Conservation (phyloP, 2,888 invertebrate species). For the Cataglyphis livida region DNA sequence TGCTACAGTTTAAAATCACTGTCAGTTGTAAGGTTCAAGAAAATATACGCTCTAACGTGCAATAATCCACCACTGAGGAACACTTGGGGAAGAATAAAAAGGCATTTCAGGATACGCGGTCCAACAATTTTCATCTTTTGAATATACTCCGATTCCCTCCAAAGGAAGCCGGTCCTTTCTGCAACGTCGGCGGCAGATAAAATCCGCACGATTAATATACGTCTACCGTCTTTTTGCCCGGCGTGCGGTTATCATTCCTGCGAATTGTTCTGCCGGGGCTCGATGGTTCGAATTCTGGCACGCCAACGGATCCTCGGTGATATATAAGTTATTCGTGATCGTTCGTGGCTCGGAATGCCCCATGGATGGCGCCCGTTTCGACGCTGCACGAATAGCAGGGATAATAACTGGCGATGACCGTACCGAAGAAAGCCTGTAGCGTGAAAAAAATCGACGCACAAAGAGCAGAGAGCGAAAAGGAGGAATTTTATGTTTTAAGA, state of each 20-base stretch:
- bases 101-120: conserved; percentile 15
- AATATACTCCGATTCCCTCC: conserved; percentile 43
- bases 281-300: conserved; percentile 48
- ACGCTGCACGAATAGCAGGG: conserved; percentile 14
- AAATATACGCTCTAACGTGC: neutral
- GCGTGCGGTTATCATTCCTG: conserved; percentile 51
- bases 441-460: neutral
- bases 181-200: conserved; percentile 73
- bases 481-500: conserved; percentile 17
- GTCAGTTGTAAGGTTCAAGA: neutral
- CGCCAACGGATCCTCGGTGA: conserved; percentile 33
- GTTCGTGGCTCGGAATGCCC: conserved; percentile 25
- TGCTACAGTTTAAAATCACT: neutral
- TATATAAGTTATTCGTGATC: conserved; percentile 49
- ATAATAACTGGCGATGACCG: conserved; percentile 28
- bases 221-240: conserved; percentile 52
- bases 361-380: neutral
- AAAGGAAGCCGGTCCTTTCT: conserved; percentile 40
- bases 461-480: neutral
- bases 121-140: conserved; percentile 49
- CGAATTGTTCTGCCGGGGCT: conserved; percentile 46
- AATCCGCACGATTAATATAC: conserved; percentile 77
- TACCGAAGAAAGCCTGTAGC: conserved; percentile 7
- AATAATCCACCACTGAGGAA: neutral
- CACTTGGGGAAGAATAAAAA: neutral